Base-by-base conservation (phyloP, 2,113 vertebrate species). In the Oreochromis tanganicae region DNA sequence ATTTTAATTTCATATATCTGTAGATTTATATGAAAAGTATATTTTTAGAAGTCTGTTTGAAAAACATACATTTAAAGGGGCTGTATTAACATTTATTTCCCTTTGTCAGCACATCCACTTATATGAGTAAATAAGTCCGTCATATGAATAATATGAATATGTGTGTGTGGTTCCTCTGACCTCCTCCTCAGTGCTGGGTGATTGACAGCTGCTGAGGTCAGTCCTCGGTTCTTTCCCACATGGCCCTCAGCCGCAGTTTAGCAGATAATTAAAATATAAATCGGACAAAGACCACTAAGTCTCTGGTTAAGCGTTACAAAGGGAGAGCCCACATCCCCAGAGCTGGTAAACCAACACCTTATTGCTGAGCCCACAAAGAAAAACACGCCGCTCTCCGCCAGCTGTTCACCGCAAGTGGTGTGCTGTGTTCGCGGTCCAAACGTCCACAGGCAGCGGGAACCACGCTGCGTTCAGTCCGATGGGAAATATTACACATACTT, bases 201-300 rank as follows among this genome's bases (percentile, higher is more conserved):
- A 96, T 93, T 96, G 96, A 94, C 96, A 93, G 88, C 87, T 87
- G 91, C 82, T 12, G 84, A 83, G 93, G 92, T 93, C 85, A 92
- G 2, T 13, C 24, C 81, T 34, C 46, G 38, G 73, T 80, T 92
- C 57, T 91, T 96, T 96, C 95, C 94, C 94, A 95, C 95, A 87
- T 90, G 87, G 89, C 94, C 94, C 88, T 90, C 89, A 84, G 93
- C 88, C 91, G 84, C 95, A 96, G 94, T 97, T 97, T 97, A 97
- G 94, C 96, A 83, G 96, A 96, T 96, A 97, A 97, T 97, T 96
- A 96, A 97, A 96, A 94, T 94, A 86, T 95, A 96, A 96, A 94
- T 92, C 80, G 56, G 94, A 94, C 95, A 95, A 95, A 95, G 94
- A 89, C 79, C 87, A 61, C 84, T 92, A 94, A 95, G 92, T 85